Base-by-base conservation (phyloP, 2,113 vertebrate genomes). In the Poeciliopsis retropinna region DNA sequence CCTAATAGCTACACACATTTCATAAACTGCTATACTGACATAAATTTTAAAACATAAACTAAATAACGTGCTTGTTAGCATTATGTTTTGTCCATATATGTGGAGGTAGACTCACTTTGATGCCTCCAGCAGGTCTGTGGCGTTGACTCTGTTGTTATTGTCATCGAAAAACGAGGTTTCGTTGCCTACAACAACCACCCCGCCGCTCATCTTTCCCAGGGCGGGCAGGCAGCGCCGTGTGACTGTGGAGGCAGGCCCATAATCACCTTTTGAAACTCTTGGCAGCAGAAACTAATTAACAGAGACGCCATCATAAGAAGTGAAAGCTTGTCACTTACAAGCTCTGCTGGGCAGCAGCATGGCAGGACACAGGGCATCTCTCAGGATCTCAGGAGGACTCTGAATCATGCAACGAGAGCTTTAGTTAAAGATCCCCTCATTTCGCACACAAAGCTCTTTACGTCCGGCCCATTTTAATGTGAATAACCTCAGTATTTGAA, bases 281-380 rank as follows among this genome's bases (percentile, higher is more conserved):
- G 57, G 39, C 39, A 69, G 30, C 32, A 79, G 30, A 30, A 39
- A 37, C 37, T 28, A 31, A 34, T n/a, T 57, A 57, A 57, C 11
- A 51, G 22, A 12, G 12, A 63, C 60, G 41, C 57, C 25, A 1
- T 1, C 15, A 12, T 47, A 32, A 32, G 31, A 39, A 60, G 5
- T 31, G 67, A 4, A 10, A 31, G 62, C 28, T 12, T 68, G 30
- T 79, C 32, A 95, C 96, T 83, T 89, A 99, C 97, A 77, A 0
- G 96, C 90, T 64, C 94, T 96, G 92, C 97, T 99, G 80, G 97
- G 96, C 28, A 92, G 93, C 39, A 99, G 78, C 90, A 97, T 91
- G 2, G 95, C 90, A 0, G 97, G 97, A 70, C 98, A 99, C 17
- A 95, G 92, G 1, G 60, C 85, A 32, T 96, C 92, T 75, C 41